Conservation (phyloP, 2,888 invertebrate species). For the Phyto melanocephala region DNA sequence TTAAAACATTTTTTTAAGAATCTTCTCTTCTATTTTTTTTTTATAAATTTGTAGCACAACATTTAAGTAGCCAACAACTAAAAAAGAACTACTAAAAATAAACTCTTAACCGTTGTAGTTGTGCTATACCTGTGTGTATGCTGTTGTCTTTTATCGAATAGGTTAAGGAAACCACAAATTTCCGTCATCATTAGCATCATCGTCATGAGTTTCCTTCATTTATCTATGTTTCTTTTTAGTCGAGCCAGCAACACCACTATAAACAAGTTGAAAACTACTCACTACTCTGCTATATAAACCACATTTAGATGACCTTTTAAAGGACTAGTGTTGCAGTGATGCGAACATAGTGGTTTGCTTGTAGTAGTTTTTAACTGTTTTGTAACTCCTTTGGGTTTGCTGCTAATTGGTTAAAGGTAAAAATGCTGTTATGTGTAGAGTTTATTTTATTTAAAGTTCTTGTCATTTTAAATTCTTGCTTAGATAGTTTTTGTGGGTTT, state of each 20-base stretch:
- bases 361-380: background rate
- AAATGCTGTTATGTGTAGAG: constrained; percentile 8
- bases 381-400: constrained; percentile 42
- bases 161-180: constrained; percentile 56
- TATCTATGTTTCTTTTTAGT: constrained; percentile 13
- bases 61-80: background rate
- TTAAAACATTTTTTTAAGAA: background rate
- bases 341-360: background rate
- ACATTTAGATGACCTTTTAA: background rate
- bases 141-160: constrained; percentile 2
- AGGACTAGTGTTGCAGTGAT: background rate
- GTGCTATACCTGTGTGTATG: background rate
- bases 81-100: background rate
- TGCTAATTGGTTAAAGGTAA: constrained; percentile 48
- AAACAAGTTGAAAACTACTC: background rate
- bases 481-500: background rate
- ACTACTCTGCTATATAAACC: background rate
- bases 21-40: background rate
- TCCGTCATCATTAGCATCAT: constrained; percentile 44
- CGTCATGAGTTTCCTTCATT: constrained; percentile 39
- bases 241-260: background rate
- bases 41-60: background rate
- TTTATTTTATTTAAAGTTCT: background rate
- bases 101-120: constrained; percentile 19
- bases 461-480: background rate